A percentile compares a stretch with the other conserved stretches of the same genome.
These are phyloP conservation scores for Hyles euphorbiae DNA, from an alignment of 1,140 invertebrate genomes.

Conservation along the genomic window DNA sequence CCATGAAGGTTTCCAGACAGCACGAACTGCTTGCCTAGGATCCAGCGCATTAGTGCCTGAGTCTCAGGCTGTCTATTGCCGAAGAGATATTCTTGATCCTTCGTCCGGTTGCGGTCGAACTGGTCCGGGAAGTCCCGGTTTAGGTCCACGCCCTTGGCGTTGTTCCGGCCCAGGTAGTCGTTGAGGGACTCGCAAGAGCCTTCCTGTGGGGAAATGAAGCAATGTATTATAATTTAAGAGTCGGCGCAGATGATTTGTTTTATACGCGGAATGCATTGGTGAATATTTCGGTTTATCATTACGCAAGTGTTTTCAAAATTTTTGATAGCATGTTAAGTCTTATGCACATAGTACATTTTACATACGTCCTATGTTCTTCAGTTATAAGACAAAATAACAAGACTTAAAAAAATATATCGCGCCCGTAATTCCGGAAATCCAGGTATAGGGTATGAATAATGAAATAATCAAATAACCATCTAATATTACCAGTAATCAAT, in stretches of 20 bases:
- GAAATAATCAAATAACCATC: too few species aligned
- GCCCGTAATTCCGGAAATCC: too few species aligned
- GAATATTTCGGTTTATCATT: too few species aligned
- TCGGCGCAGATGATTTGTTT: background rate
- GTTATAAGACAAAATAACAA: too few species aligned
- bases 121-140: slow-evolving; percentile 95
- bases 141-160: slow-evolving; percentile 87
- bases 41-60: slow-evolving; percentile 92
- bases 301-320: too few species aligned
- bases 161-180: slow-evolving; percentile 83
- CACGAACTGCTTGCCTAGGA: slow-evolving; percentile 89
- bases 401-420: too few species aligned
- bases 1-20: slow-evolving; percentile 94
- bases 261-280: background rate
- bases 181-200: slow-evolving; percentile 84
- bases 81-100: slow-evolving; percentile 50
- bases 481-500: too few species aligned
- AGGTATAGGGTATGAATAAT: too few species aligned
- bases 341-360: too few species aligned
- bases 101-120: slow-evolving; percentile 75
- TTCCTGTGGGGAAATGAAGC: slow-evolving; percentile 77
- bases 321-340: too few species aligned
- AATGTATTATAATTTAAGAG: background rate
- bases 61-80: slow-evolving; percentile 90
- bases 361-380: too few species aligned